Evolutionary conservation across 2,888 invertebrate genomes (phyloP), one percentile per base, ranked within the genome.

Genomic region (Ophion ventricosus): DNA sequence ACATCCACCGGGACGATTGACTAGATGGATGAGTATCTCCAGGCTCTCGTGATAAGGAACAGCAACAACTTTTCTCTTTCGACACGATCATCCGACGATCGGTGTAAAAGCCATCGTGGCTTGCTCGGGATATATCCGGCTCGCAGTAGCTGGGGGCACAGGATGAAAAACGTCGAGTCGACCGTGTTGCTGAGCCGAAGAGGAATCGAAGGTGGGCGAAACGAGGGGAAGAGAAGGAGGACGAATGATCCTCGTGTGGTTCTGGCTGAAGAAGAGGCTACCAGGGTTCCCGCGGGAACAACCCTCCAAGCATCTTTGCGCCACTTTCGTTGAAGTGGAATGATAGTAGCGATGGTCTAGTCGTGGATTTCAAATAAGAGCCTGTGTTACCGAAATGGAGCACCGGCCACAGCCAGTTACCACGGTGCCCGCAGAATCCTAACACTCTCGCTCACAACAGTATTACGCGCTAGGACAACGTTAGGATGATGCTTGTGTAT

Each of bases 401-500:
- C 57, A 74, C 40, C 57, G 25, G 49, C 40, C 59, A 49, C 35
- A 66, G 54, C n/a, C 26, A 56, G 43, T 56, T 49, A 35, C 64
- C 63, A 75, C 61, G 75, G 56, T 54, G 49, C 63, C 35, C 63
- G 25, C 72, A 76, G 70, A 61, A 76, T 72, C 67, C 78, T 56
- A 69, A 83, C 74, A 63, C 70, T 70, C 74, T 61, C 66, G 66
- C 66, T 64, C 63, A 76, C 78, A 25, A 72, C 66, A 66, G 79
- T 66, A 79, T 70, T 59, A 29, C 74, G 63, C 61, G 82, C 57
- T 49, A 72, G 79, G 72, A 82, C 81, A 84, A 82, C 82, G 79
- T 43, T 75, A 79, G 82, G 72, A 80, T 82, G 63, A 84, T 83
- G 85, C 82, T 76, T 83, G 90, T 89, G 88, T 90, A 93, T 93